A percentile compares a stretch with the other conserved stretches of the same genome.
Evolutionary conservation across 2,888 invertebrate genomes (phyloP).

Genomic region (Hyles lineata): DNA sequence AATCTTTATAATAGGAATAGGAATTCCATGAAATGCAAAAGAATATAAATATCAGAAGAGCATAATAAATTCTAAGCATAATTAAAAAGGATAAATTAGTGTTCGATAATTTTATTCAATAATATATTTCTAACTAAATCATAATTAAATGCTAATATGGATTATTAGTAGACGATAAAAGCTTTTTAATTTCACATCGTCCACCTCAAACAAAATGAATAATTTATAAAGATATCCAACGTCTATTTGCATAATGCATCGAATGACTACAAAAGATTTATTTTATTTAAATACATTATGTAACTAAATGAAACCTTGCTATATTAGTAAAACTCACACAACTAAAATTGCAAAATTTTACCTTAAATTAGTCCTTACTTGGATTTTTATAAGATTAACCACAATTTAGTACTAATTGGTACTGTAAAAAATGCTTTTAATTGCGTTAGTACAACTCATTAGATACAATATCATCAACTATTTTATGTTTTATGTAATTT

Average conservation of each 20-base stretch:
- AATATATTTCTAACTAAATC: neutral
- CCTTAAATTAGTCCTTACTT: neutral
- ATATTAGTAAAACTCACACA: too few species aligned
- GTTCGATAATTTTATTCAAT: neutral
- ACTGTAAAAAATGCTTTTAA: too few species aligned
- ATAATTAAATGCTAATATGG: neutral
- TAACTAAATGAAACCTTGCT: neutral
- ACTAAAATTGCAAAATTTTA: too few species aligned
- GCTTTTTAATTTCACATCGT: neutral
- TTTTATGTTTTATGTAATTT: too few species aligned
- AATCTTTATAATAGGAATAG: neutral
- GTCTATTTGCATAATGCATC: neutral
- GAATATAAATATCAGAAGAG: neutral
- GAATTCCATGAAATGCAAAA: neutral
- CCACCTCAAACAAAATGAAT: neutral
- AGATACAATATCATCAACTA: too few species aligned
- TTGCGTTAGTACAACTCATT: too few species aligned
- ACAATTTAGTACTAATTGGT: too few species aligned
- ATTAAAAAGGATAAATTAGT: neutral
- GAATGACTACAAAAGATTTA: neutral
- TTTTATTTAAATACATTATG: neutral
- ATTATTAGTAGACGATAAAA: neutral
- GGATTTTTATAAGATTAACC: neutral
- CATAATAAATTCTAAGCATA: neutral
- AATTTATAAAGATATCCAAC: neutral